These are phyloP conservation scores for Linepithema humile DNA, from an alignment of 1,140 invertebrate genomes.

Conservation along the genomic window DNA sequence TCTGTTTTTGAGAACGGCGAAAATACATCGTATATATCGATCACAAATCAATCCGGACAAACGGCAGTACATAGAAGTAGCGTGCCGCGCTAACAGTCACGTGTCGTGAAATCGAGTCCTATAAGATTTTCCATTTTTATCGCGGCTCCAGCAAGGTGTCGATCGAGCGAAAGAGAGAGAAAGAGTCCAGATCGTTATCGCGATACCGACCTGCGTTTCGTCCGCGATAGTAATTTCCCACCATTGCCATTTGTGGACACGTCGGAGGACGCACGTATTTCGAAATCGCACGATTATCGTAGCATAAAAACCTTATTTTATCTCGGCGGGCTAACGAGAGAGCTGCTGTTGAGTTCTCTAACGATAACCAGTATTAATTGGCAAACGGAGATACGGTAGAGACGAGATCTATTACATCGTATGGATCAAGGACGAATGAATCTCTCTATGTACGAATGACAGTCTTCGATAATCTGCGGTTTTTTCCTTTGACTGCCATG, in stretches of 20 bases:
- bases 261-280: slow-evolving; percentile 32
- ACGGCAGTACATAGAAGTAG: slow-evolving; percentile 29
- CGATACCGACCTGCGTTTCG: slow-evolving; percentile 8
- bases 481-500: neutral
- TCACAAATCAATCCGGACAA: slow-evolving; percentile 66
- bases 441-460: neutral
- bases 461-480: neutral
- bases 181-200: slow-evolving; percentile 56
- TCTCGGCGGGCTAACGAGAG: neutral
- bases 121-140: slow-evolving; percentile 65
- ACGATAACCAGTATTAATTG: slow-evolving; percentile 55
- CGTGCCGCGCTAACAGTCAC: slow-evolving; percentile 2
- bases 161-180: neutral
- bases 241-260: slow-evolving; percentile 1
- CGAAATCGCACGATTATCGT: slow-evolving; percentile 40
- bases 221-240: neutral
- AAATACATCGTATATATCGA: slow-evolving; percentile 65
- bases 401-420: slow-evolving; percentile 16
- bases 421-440: slow-evolving; percentile 6
- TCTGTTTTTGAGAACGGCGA: slow-evolving; percentile 62
- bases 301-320: slow-evolving; percentile 6
- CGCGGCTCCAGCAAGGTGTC: slow-evolving; percentile 30
- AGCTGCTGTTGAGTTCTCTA: neutral
- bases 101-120: neutral
- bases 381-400: neutral